Evolutionary conservation across 2,888 invertebrate species (phyloP).

Genomic region (Agriopis leucophaearia): DNA sequence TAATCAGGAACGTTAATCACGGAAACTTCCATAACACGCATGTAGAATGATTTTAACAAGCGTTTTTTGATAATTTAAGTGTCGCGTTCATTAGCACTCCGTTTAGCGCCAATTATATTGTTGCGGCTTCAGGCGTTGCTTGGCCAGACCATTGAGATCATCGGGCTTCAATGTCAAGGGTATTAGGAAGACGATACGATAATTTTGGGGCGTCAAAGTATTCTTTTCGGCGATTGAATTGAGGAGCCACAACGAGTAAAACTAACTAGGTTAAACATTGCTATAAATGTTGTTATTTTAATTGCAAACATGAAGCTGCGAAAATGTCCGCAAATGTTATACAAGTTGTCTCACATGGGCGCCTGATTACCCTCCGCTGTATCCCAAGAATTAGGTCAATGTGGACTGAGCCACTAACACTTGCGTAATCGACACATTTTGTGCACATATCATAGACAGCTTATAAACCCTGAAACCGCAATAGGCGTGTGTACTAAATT

Average conservation of each 20-base stretch:
- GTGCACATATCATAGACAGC: conserved; percentile 27
- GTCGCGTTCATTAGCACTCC: conserved; percentile 26
- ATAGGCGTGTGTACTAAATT: too few species aligned
- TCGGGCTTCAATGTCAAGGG: conserved; percentile 53
- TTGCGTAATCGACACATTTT: conserved; percentile 41
- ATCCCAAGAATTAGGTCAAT: conserved; percentile 44
- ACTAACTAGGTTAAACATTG: conserved; percentile 3
- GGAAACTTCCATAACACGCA: conserved; percentile 2
- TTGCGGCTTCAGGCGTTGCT: conserved; percentile 53
- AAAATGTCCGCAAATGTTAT: conserved; percentile 40
- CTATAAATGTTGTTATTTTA: conserved; percentile 29
- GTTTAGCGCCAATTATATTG: conserved; percentile 56
- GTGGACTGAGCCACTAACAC: conserved; percentile 29
- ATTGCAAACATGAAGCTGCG: conserved; percentile 11
- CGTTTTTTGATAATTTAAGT: conserved; percentile 8
- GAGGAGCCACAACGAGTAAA: neutral
- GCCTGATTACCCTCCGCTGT: conserved; percentile 32
- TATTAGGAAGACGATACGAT: conserved; percentile 5
- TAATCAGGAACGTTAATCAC: neutral
- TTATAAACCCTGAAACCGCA: neutral
- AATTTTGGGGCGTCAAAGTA: neutral
- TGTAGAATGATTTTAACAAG: neutral
- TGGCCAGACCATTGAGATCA: conserved; percentile 47
- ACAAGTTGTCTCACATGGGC: conserved; percentile 35
- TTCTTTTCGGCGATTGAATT: neutral